Conservation (phyloP, 2,113 vertebrate genomes). For the Ochotona princeps region DNA sequence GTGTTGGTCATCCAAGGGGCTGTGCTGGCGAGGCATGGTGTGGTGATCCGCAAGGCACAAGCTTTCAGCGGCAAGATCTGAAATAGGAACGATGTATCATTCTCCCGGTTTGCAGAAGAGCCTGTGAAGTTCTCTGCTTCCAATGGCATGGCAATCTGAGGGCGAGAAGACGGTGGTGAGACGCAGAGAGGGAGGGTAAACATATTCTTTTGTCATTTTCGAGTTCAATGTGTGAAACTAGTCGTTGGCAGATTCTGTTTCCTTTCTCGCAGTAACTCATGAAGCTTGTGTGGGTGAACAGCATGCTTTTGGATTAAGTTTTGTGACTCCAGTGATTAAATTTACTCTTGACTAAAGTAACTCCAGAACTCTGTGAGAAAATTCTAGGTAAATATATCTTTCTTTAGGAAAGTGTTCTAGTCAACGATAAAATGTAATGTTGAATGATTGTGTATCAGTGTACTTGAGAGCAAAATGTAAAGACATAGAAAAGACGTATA, state of each 20-base stretch:
- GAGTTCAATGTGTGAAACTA: constrained; percentile 25
- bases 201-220: neutral
- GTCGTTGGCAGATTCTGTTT: constrained; percentile 23
- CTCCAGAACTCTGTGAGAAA: neutral
- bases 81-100: neutral
- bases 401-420: neutral
- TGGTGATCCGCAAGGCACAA: neutral
- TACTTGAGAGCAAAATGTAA: constrained; percentile 31
- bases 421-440: neutral
- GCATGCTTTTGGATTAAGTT: neutral
- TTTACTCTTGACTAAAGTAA: constrained; percentile 16
- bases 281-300: neutral
- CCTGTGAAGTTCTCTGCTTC: constrained; percentile 28
- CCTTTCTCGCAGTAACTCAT: neutral
- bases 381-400: neutral
- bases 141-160: neutral
- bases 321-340: constrained; percentile 1
- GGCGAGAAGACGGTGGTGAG: neutral
- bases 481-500: constrained; percentile 46
- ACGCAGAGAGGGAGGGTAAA: neutral
- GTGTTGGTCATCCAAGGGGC: constrained; percentile 8
- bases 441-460: neutral
- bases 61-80: constrained; percentile 6
- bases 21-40: neutral
- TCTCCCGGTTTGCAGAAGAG: constrained; percentile 12